Base-by-base conservation (phyloP, 2,113 vertebrate genomes). In the Mustela nigripes region DNA sequence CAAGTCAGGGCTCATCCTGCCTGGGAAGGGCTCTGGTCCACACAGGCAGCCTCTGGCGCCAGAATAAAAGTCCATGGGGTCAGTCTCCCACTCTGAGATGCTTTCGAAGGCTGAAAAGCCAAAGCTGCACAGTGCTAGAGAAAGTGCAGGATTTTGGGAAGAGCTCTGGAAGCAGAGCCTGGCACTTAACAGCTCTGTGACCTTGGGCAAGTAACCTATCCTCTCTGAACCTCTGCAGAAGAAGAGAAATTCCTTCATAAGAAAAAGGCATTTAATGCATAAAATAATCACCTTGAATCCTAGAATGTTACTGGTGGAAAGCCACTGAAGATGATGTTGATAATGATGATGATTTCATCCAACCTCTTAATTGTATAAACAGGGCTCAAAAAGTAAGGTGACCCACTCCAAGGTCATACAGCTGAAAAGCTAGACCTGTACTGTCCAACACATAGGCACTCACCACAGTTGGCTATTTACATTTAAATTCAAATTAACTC, bases 321-420 rank as follows among this genome's bases (percentile, higher is more conserved):
- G 8, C 19, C 48, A 58, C 36, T 24, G 58, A 36, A 85, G 71
- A 50, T 60, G 7, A 65, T 33, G 22, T 60, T 62, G 60, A 62
- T 62, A 53, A 39, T 74, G 60, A 50, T 33, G 81, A 45, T 67
- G 45, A 63, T 33, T 91, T 74, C 78, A 15, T 58, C 22, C 88
- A 94, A 62, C n/a, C 71, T 83, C 62, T 90, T 63, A 56, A 76
- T 58, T 69, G 36, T 76, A 24, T 71, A 50, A 91, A 91, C 28
- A 74, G 28, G 67, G 45, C 36, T 58, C 22, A 58, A 5, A 93
- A 79, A 84, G 28, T 53, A 81, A 74, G 16, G 60, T 45, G 65
- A 78, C 74, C 87, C 19, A 10, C 28, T 1, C 3, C 4, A 15
- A 56, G 39, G 16, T 42, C 62, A 56, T 45, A 24, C 21, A 93